These are phyloP conservation scores for Drosophila teissieri DNA, from an alignment of 1,140 invertebrate species.

Conservation along the genomic window DNA sequence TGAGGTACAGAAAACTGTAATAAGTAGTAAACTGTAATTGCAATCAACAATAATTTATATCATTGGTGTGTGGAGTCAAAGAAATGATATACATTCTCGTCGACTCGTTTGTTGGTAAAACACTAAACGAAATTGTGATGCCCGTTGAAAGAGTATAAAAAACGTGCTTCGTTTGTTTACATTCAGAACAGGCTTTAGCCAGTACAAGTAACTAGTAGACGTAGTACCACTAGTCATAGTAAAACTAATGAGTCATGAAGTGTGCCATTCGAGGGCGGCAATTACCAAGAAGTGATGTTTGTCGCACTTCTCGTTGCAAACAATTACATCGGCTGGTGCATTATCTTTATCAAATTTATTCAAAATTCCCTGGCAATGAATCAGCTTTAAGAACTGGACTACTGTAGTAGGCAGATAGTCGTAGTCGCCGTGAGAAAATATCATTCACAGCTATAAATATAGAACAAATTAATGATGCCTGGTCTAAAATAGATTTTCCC, in stretches of 20 bases:
- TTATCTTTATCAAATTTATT: constrained; percentile 12
- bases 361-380: constrained; percentile 14
- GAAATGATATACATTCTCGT: neutral
- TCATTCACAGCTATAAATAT: constrained; percentile 4
- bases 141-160: constrained; percentile 2
- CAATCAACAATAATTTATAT: too few relatives aligned
- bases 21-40: too few relatives aligned
- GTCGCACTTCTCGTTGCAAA: constrained; percentile 19
- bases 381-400: constrained; percentile 8
- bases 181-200: constrained; percentile 4
- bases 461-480: neutral
- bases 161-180: constrained; percentile 32
- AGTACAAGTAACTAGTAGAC: neutral
- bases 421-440: constrained; percentile 10
- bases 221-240: constrained; percentile 8
- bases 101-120: neutral
- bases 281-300: constrained; percentile 16
- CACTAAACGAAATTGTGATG: too few relatives aligned
- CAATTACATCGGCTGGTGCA: neutral
- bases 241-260: constrained; percentile 26
- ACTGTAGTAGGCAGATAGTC: neutral
- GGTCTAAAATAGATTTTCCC: constrained; percentile 33
- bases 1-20: neutral
- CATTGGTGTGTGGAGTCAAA: neutral
- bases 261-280: constrained; percentile 14